A percentile compares a stretch with the other conserved stretches of the same genome.
Conservation (phyloP, 1,140 invertebrate species). For the Pseudoatta argentina region DNA sequence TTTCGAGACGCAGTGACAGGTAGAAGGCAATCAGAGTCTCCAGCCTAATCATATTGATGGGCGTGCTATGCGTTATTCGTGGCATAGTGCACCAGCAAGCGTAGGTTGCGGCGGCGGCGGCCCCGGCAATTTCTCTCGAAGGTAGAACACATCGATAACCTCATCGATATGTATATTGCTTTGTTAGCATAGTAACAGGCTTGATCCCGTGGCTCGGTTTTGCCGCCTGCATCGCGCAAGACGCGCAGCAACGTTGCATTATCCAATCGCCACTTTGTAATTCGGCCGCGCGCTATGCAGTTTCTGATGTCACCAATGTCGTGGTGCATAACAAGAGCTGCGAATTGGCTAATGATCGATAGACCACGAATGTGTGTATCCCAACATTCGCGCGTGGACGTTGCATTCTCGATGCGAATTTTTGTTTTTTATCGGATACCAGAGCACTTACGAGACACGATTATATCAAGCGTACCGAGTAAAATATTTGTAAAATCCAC, state of each 20-base stretch:
- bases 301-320: neutral
- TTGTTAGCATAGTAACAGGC: constrained; percentile 64
- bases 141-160: constrained; percentile 61
- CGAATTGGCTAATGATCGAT: constrained; percentile 48
- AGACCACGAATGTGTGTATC: neutral
- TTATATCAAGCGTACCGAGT: neutral
- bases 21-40: constrained; percentile 63
- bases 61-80: constrained; percentile 58
- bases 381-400: neutral
- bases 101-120: neutral
- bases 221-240: constrained; percentile 45
- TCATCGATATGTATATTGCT: constrained; percentile 65
- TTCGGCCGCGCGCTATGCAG: constrained; percentile 21
- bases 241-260: constrained; percentile 45
- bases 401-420: neutral
- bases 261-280: constrained; percentile 59
- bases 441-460: neutral
- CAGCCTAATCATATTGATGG: constrained; percentile 63
- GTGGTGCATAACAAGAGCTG: neutral
- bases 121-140: constrained; percentile 50
- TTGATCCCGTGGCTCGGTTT: constrained; percentile 54
- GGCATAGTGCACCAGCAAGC: constrained; percentile 43
- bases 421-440: constrained; percentile 37
- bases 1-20: constrained; percentile 55
- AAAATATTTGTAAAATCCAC: neutral